Percentiles rank a stretch among this genome's conserved stretches.
Conservation (phyloP, 2,113 vertebrate genomes). For the Crotalus viridis region DNA sequence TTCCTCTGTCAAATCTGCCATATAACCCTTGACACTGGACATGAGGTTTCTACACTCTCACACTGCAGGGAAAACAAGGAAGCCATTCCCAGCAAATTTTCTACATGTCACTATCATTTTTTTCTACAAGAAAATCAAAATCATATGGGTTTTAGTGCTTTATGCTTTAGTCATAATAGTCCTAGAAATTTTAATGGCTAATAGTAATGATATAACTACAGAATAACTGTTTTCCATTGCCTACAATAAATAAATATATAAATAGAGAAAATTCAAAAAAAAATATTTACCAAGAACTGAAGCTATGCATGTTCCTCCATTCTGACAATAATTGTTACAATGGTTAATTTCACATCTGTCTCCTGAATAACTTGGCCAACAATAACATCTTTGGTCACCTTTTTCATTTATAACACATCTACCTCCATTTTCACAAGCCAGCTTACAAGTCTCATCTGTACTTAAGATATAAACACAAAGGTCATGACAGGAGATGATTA, state of each 20-base stretch:
- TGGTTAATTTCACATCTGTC: slow-evolving; percentile 94
- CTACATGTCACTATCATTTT: neutral
- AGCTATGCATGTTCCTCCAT: slow-evolving; percentile 90
- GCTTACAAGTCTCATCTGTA: slow-evolving; percentile 87
- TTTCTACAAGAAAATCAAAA: neutral
- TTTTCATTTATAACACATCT: slow-evolving; percentile 94
- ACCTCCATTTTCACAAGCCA: slow-evolving; percentile 93
- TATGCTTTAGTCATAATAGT: neutral
- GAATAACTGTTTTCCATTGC: neutral
- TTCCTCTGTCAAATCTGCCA: neutral
- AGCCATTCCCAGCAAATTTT: neutral
- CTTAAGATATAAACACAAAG: slow-evolving; percentile 42
- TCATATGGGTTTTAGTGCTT: neutral
- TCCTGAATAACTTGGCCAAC: slow-evolving; percentile 96
- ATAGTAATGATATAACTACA: neutral
- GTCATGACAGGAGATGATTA: neutral
- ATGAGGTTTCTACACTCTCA: neutral
- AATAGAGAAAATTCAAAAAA: neutral
- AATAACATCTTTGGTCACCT: slow-evolving; percentile 89
- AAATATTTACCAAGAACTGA: slow-evolving; percentile 84
- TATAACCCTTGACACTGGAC: neutral
- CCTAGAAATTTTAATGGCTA: neutral
- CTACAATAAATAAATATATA: neutral
- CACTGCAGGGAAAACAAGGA: neutral
- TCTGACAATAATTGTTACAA: slow-evolving; percentile 92